phyloP scores from a whole-genome alignment of 2,113 vertebrate genomes.

The Etia nguti region DNA sequence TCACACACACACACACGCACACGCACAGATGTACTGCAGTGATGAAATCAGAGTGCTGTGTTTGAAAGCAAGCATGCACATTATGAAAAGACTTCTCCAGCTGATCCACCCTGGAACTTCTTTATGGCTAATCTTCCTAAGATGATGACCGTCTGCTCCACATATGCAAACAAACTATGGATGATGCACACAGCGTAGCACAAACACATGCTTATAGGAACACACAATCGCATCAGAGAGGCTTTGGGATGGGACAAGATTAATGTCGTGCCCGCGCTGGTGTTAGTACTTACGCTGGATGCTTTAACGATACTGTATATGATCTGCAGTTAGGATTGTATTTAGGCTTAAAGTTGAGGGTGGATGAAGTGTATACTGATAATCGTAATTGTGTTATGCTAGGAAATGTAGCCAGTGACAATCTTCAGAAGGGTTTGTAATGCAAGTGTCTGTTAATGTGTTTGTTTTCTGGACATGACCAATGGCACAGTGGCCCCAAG shows the following conservation, averaged over 20 bases:
- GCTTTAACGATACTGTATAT: not conserved
- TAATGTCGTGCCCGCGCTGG: not conserved
- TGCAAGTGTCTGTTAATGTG: not conserved
- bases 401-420: not conserved
- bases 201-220: not conserved
- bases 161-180: not conserved
- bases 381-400: not conserved
- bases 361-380: not conserved
- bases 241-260: constrained; percentile 21
- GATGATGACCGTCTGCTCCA: constrained; percentile 1
- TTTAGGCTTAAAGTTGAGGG: not conserved
- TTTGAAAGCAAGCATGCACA: not conserved
- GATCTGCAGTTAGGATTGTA: not conserved
- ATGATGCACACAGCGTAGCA: not conserved
- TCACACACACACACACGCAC: not conserved
- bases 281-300: not conserved
- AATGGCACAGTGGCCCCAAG: not conserved
- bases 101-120: not conserved
- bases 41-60: not conserved
- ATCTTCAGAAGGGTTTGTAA: not conserved
- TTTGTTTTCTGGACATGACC: not conserved
- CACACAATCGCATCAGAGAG: not conserved
- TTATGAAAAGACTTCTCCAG: not conserved
- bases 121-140: constrained; percentile 9
- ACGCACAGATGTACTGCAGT: not conserved